Percentiles rank a stretch among this genome's conserved stretches.
These are phyloP conservation scores for Trachymyrmex septentrionalis DNA, from an alignment of 1,140 invertebrate species.

Conservation along the genomic window DNA sequence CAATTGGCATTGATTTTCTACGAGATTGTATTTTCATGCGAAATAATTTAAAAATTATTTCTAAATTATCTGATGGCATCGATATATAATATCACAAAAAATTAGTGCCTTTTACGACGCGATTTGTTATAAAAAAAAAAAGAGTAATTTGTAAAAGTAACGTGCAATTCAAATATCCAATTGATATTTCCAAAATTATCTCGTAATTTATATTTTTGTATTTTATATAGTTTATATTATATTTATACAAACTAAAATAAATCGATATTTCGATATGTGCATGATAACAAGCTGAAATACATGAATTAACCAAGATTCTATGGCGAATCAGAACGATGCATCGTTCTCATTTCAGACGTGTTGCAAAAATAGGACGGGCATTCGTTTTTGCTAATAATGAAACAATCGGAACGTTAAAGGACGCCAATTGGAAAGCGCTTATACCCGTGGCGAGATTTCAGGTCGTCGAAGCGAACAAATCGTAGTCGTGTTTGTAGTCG, in stretches of 20 bases:
- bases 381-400: conserved; percentile 2
- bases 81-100: neutral
- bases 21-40: neutral
- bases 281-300: too few species aligned
- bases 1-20: neutral
- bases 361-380: neutral
- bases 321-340: neutral
- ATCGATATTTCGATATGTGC: too few species aligned
- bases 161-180: too few species aligned
- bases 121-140: neutral
- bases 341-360: neutral
- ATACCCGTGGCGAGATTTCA: conserved; percentile 21
- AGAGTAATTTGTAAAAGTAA: neutral
- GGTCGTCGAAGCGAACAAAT: conserved; percentile 27
- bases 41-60: neutral
- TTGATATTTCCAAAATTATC: neutral
- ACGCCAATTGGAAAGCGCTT: conserved; percentile 25
- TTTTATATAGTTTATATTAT: neutral
- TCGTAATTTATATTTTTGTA: conserved; percentile 4
- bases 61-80: too few species aligned
- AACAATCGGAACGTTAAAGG: neutral
- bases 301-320: neutral
- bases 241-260: too few species aligned
- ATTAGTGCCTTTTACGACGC: neutral
- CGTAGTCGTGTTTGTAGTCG: conserved; percentile 9